A percentile compares a stretch with the other conserved stretches of the same genome.
Evolutionary conservation across 1,140 invertebrate genomes (phyloP).

Genomic region (Spodoptera litura): DNA sequence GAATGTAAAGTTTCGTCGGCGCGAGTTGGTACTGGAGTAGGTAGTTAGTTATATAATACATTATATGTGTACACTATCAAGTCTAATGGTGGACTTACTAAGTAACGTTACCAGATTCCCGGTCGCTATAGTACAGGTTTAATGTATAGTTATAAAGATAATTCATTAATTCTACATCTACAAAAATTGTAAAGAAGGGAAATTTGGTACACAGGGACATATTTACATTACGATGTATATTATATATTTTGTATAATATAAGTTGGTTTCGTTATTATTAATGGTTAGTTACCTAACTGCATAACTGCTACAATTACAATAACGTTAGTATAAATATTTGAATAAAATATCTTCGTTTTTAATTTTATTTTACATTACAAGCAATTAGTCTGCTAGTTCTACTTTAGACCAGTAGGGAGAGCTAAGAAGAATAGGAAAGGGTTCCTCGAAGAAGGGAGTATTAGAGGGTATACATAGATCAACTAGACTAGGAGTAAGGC

Average conservation of each 20-base stretch:
- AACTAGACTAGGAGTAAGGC: constrained; percentile 46
- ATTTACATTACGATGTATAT: constrained; percentile 82
- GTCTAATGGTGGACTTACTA: constrained; percentile 39
- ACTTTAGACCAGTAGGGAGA: constrained; percentile 64
- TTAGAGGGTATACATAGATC: constrained; percentile 66
- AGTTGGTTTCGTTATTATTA: constrained; percentile 76
- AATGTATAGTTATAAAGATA: constrained; percentile 57
- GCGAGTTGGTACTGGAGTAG: constrained; percentile 2
- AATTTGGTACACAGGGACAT: constrained; percentile 82
- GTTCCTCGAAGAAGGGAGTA: constrained; percentile 65
- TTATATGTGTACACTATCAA: constrained; percentile 34
- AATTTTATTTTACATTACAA: constrained; percentile 68
- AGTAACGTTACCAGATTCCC: constrained; percentile 22
- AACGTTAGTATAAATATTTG: constrained; percentile 85
- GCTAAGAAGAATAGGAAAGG: constrained; percentile 63
- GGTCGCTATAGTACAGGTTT: constrained; percentile 26
- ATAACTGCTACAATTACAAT: constrained; percentile 78
- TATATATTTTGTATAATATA: constrained; percentile 79
- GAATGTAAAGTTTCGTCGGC: not conserved
- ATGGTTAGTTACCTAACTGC: constrained; percentile 67
- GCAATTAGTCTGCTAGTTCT: constrained; percentile 70
- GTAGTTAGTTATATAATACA: constrained; percentile 15
- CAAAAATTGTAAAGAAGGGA: constrained; percentile 84
- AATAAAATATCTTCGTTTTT: constrained; percentile 80
- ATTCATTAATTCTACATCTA: constrained; percentile 69